Evolutionary conservation across 2,888 invertebrate genomes (phyloP).

Genomic region (Amiota mariae): DNA sequence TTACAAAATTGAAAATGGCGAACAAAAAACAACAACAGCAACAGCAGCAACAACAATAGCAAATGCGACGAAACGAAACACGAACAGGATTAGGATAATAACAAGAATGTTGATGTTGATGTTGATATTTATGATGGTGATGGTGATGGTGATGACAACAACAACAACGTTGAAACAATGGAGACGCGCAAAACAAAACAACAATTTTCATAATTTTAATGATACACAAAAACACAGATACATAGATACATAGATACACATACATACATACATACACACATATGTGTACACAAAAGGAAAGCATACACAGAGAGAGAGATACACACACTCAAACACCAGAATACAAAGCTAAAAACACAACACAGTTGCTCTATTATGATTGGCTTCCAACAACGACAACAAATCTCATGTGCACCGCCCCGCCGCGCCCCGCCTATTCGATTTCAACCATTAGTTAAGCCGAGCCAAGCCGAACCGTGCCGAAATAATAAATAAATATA

Average conservation of each 20-base stretch:
- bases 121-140: not conserved
- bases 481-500: conserved; percentile 73
- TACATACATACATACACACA: conserved; percentile 38
- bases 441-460: not conserved
- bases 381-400: conserved; percentile 66
- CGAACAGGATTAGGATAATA: not conserved
- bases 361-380: conserved; percentile 67
- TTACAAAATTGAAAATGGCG: conserved; percentile 71
- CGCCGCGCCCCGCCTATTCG: conserved; percentile 60
- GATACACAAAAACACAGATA: conserved; percentile 37
- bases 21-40: conserved; percentile 36
- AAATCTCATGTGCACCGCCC: conserved; percentile 42
- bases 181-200: conserved; percentile 40
- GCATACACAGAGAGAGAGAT: conserved; percentile 25
- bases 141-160: conserved; percentile 28
- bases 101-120: not conserved
- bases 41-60: conserved; percentile 14
- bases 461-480: not conserved
- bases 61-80: conserved; percentile 33
- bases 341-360: not conserved
- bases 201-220: conserved; percentile 67
- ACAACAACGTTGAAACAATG: conserved; percentile 32
- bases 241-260: conserved; percentile 37
- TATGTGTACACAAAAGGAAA: not conserved
- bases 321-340: conserved; percentile 31